A percentile compares a stretch with the other conserved stretches of the same genome.
phyloP scores from a whole-genome alignment of 1,140 invertebrate genomes.

The Tetranychus cinnabarinus region DNA sequence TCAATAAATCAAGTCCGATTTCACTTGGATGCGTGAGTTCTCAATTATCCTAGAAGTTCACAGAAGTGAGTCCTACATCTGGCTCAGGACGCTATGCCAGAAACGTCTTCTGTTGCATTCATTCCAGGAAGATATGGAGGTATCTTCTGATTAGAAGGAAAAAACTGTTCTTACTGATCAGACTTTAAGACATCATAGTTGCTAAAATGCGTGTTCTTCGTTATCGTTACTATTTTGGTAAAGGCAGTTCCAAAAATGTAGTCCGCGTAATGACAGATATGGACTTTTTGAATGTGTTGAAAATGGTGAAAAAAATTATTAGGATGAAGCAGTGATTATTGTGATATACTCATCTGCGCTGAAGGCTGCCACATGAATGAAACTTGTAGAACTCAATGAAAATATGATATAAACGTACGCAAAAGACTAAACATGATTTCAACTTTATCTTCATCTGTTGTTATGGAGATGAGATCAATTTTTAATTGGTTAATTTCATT shows the following conservation, averaged over 20 bases:
- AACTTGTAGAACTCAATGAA: slow-evolving; percentile 65
- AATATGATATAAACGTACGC: too few species aligned
- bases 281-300: slow-evolving; percentile 84
- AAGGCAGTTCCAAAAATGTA: slow-evolving; percentile 68
- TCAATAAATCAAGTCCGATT: background rate
- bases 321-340: slow-evolving; percentile 77
- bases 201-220: slow-evolving; percentile 67
- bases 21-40: background rate
- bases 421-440: too few species aligned
- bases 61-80: too few species aligned
- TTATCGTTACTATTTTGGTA: slow-evolving; percentile 67
- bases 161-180: background rate
- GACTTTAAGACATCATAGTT: background rate
- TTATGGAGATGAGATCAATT: too few species aligned
- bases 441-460: too few species aligned
- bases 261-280: slow-evolving; percentile 65
- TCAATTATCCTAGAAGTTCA: background rate
- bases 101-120: background rate
- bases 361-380: slow-evolving; percentile 82
- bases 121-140: background rate
- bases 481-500: too few species aligned
- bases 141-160: background rate
- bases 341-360: slow-evolving; percentile 62
- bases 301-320: slow-evolving; percentile 48
- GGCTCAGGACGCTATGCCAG: background rate